Evolutionary conservation across 1,140 invertebrate genomes (phyloP).

Genomic region (Myzus persicae): DNA sequence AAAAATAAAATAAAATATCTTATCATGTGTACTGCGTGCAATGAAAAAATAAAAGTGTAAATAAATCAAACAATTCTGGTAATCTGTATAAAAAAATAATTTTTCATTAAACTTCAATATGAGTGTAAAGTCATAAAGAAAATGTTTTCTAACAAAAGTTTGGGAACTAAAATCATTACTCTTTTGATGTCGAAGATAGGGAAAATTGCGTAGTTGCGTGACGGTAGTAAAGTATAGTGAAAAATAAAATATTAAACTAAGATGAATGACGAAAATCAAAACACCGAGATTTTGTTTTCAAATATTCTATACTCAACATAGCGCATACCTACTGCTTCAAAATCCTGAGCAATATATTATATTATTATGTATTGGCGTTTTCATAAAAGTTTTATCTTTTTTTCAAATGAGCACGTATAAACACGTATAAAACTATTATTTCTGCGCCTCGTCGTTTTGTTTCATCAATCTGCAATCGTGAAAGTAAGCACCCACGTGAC

Average conservation of each 20-base stretch:
- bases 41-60: neutral
- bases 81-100: conserved; percentile 5
- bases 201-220: neutral
- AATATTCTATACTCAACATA: neutral
- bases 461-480: conserved; percentile 29
- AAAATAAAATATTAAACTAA: conserved; percentile 24
- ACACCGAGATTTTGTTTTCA: neutral
- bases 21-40: neutral
- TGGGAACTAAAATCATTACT: conserved; percentile 32
- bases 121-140: neutral
- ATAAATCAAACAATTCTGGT: neutral
- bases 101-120: conserved; percentile 18
- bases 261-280: conserved; percentile 21
- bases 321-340: neutral
- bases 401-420: neutral
- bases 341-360: neutral
- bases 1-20: neutral
- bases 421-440: neutral
- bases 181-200: conserved; percentile 14
- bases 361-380: neutral
- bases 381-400: neutral
- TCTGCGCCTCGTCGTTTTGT: neutral
- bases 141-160: neutral
- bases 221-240: neutral
- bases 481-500: conserved; percentile 38